These are phyloP conservation scores for Cordylochernes scorpioides DNA, from an alignment of 2,888 invertebrate species.

Conservation along the genomic window DNA sequence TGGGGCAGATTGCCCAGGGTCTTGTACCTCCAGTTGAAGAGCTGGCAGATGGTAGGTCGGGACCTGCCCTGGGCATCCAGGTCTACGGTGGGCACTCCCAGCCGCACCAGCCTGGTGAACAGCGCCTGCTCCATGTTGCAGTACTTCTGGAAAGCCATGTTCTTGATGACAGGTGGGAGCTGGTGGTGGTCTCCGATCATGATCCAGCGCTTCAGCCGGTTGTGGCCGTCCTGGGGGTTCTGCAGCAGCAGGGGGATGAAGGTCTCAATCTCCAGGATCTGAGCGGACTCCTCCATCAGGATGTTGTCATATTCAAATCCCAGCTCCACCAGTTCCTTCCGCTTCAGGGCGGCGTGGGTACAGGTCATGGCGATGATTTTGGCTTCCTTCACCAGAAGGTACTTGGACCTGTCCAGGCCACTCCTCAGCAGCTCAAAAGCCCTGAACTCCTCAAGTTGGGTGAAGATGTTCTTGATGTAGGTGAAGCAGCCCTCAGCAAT, in stretches of 20 bases:
- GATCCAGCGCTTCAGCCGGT: constrained; percentile 90
- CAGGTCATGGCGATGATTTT: constrained; percentile 99
- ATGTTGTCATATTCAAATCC: constrained; percentile 96
- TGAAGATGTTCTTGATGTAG: constrained; percentile 81
- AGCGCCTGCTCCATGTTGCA: constrained; percentile 99
- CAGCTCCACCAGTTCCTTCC: constrained; percentile 80
- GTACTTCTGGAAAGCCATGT: constrained; percentile 99
- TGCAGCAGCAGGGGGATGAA: constrained; percentile 94
- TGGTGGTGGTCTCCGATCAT: constrained; percentile 99
- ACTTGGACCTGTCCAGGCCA: constrained; percentile 81
- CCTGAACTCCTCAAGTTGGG: constrained; percentile 85
- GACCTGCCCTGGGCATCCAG: constrained; percentile 92
- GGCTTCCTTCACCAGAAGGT: constrained; percentile 86
- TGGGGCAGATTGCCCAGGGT: constrained; percentile 78
- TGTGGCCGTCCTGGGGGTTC: constrained; percentile 84
- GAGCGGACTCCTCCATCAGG: constrained; percentile 94
- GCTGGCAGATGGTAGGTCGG: constrained; percentile 58
- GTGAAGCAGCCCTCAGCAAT: constrained; percentile 75
- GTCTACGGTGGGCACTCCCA: constrained; percentile 90
- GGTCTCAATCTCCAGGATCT: constrained; percentile 96
- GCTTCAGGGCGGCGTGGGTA: constrained; percentile 89
- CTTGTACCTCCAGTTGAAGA: constrained; percentile 91
- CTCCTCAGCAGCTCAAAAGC: constrained; percentile 88
- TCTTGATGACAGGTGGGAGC: constrained; percentile 94
- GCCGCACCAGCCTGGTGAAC: constrained; percentile 76